Evolutionary conservation across 92 coral and sea anemone genomes (phyloP).

Genomic region (Hydrozoanthus gracilis): DNA sequence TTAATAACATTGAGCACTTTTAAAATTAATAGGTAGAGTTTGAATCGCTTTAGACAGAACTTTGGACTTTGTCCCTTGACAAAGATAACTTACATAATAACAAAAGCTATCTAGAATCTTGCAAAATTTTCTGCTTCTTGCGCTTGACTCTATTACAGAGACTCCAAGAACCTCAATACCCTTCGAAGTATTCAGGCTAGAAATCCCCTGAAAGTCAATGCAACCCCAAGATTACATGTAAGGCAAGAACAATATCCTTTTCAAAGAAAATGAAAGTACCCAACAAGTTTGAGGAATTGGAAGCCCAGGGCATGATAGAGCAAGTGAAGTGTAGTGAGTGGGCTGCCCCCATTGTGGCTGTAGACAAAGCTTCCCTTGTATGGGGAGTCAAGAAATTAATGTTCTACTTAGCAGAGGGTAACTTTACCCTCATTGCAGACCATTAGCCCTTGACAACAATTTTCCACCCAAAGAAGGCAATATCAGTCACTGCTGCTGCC

Average conservation of each 20-base stretch:
- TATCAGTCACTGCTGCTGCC: constrained; percentile 41
- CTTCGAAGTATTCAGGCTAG: background rate
- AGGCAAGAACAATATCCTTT: background rate
- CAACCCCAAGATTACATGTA: background rate
- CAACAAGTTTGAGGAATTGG: background rate
- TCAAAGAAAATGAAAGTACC: constrained; percentile 3
- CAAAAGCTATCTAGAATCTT: constrained; percentile 26
- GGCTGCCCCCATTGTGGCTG: constrained; percentile 46
- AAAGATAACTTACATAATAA: too few species aligned
- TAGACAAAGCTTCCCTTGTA: constrained; percentile 23
- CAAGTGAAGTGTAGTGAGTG: constrained; percentile 16
- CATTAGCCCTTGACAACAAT: constrained; percentile 48
- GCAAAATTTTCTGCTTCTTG: constrained; percentile 1
- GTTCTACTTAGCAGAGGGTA: constrained; percentile 51
- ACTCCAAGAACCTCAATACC: background rate
- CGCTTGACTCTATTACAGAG: background rate
- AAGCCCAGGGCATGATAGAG: constrained; percentile 6
- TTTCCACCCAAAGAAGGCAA: constrained; percentile 42
- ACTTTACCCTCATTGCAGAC: constrained; percentile 56
- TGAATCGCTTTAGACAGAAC: too few species aligned
- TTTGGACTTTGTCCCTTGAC: too few species aligned
- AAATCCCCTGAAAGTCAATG: background rate
- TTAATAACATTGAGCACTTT: too few species aligned
- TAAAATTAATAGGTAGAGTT: too few species aligned
- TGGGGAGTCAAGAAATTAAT: constrained; percentile 51